Evolutionary conservation across 2,797 vertebrate genomes (phyloP), one percentile per base, ranked within the genome.

Genomic region (Sebastiscus albofasciatus): DNA sequence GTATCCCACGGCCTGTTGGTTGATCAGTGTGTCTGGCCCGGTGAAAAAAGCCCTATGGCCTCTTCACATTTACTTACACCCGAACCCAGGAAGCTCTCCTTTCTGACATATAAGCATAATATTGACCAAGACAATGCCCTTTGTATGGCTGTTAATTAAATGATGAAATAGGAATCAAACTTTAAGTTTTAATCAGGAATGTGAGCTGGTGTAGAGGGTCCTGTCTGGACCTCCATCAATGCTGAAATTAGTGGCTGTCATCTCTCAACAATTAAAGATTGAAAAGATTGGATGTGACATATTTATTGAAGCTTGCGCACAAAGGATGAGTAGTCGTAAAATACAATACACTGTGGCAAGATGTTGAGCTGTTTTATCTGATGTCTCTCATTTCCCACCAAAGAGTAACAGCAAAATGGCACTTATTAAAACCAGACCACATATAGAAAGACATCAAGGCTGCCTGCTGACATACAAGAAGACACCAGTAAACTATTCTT

Each of bases 61-160:
- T 89, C 78, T 83, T 89, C 83, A 81, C 83, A 86, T 90, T 90
- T 86, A 83, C 85, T 91, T 79, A 82, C 85, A 86, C 52, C 72
- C 2, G 13, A 0, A 13, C 39, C 13, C 39, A 61, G 67, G 61
- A 76, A 84, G 81, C 83, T 72, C 62, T 75, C 31, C 65, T 85
- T 64, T 71, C 36, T 77, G 72, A 60, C 79, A 74, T 55, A 89
- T 79, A 76, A 86, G 72, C 73, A 75, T 79, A 79, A 72, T 87
- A 86, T 87, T 87, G 85, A 92, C 86, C 80, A 83, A 81, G 59
- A 69, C 83, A 79, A 42, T 82, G 83, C 61, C 82, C 80, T 87
- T 87, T 91, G 80, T 59, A 22, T 49, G 74, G 70, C 20, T 67
- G 58, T 78, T 91, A 89, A 94, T 93, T 83, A 85, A 89, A 91